Percentiles rank a stretch among this genome's conserved stretches.
phyloP scores from a whole-genome alignment of 2,888 invertebrate genomes.

The Leuctra nigra region DNA sequence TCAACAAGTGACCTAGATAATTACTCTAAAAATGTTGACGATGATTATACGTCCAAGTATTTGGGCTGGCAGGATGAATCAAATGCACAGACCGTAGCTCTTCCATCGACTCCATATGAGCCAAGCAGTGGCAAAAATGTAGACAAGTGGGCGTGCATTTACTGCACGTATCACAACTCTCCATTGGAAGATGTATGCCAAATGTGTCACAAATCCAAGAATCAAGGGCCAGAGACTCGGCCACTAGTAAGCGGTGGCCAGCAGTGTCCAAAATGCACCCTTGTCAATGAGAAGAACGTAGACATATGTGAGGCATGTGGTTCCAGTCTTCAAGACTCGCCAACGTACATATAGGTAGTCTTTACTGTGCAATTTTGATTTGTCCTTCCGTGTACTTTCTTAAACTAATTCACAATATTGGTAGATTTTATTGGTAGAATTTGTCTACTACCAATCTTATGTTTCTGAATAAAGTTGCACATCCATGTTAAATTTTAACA shows the following conservation, averaged over 20 bases:
- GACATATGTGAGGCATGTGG: slow-evolving; percentile 61
- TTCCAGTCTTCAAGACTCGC: slow-evolving; percentile 61
- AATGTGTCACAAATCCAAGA: slow-evolving; percentile 64
- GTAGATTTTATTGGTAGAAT: too few species aligned
- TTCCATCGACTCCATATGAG: slow-evolving; percentile 12
- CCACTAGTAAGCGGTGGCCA: slow-evolving; percentile 66
- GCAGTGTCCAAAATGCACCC: slow-evolving; percentile 67
- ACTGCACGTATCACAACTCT: slow-evolving; percentile 64
- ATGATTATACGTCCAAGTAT: background rate
- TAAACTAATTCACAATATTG: too few species aligned
- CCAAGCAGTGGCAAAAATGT: background rate
- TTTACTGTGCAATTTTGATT: too few species aligned
- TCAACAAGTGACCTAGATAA: background rate
- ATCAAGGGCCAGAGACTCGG: slow-evolving; percentile 50
- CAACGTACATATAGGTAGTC: slow-evolving; percentile 67
- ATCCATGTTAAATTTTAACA: too few species aligned
- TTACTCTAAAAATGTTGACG: background rate
- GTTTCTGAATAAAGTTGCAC: too few species aligned
- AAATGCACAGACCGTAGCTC: background rate
- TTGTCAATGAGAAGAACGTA: slow-evolving; percentile 63
- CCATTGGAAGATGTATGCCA: slow-evolving; percentile 54
- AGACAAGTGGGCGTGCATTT: slow-evolving; percentile 58
- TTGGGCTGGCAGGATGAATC: background rate
- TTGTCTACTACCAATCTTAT: too few species aligned
- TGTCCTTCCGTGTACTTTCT: too few species aligned